These are phyloP conservation scores for Egretta garzetta DNA, from an alignment of 2,113 vertebrate genomes.

Conservation along the genomic window DNA sequence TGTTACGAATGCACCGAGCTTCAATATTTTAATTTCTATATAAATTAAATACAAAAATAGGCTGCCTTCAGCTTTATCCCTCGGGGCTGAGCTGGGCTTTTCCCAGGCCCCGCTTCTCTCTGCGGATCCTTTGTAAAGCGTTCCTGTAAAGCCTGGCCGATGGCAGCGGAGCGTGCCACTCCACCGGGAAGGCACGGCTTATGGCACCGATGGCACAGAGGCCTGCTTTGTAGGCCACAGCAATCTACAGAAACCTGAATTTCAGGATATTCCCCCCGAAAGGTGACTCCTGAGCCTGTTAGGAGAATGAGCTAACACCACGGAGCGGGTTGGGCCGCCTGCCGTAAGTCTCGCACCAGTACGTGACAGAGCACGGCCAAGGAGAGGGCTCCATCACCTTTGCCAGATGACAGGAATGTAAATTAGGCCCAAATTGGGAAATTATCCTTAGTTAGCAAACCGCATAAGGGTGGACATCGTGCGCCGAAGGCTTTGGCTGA, in stretches of 20 bases:
- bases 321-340: not conserved
- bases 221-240: not conserved
- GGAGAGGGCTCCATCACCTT: not conserved
- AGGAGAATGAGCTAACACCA: not conserved
- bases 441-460: not conserved
- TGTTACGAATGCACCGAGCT: not conserved
- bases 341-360: fast-evolving
- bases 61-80: not conserved
- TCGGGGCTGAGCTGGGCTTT: not conserved
- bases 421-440: not conserved
- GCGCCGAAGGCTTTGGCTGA: not conserved
- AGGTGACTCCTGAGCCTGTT: not conserved
- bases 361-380: not conserved
- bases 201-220: not conserved
- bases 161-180: fast-evolving
- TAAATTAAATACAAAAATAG: not conserved
- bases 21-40: not conserved
- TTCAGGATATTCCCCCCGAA: not conserved
- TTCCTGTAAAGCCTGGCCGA: not conserved
- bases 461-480: fast-evolving
- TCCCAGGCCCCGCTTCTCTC: fast-evolving
- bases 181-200: not conserved
- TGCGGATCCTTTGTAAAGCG: not conserved
- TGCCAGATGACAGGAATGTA: not conserved
- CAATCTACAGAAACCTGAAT: not conserved